Conservation (phyloP, 37 sponge, comb jelly and placozoan species). For the Cladorhizidae sp. region DNA sequence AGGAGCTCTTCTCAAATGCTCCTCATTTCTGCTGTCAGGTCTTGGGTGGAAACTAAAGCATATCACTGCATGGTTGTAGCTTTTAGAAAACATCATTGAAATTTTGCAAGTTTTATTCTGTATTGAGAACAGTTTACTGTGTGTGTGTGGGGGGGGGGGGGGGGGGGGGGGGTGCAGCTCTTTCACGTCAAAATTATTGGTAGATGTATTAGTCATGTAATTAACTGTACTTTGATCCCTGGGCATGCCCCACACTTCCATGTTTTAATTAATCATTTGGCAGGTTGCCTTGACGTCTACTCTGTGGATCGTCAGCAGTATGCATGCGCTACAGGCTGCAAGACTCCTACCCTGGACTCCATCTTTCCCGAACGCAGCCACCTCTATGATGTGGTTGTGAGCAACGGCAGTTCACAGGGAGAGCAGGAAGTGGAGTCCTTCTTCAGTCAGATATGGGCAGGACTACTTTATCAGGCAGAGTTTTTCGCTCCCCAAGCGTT, state of each 20-base stretch:
- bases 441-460: not conserved
- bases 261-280: not conserved
- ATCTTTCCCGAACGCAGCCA: not conserved
- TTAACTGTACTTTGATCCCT: not conserved
- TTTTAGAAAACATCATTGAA: no score
- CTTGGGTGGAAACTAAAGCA: no score
- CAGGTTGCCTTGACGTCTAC: conserved; percentile 35
- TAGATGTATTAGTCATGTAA: not conserved
- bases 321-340: conserved; percentile 40
- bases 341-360: conserved; percentile 9
- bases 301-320: not conserved
- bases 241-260: no score
- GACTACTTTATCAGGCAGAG: not conserved
- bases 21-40: no score
- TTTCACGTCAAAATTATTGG: no score
- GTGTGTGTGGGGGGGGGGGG: no score
- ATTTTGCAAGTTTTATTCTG: no score
- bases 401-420: not conserved
- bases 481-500: not conserved
- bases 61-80: no score
- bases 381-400: not conserved
- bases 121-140: not conserved
- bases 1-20: no score
- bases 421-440: not conserved
- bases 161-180: no score